These are phyloP conservation scores for Thecophora atra DNA, from an alignment of 2,888 invertebrate genomes.

Conservation along the genomic window DNA sequence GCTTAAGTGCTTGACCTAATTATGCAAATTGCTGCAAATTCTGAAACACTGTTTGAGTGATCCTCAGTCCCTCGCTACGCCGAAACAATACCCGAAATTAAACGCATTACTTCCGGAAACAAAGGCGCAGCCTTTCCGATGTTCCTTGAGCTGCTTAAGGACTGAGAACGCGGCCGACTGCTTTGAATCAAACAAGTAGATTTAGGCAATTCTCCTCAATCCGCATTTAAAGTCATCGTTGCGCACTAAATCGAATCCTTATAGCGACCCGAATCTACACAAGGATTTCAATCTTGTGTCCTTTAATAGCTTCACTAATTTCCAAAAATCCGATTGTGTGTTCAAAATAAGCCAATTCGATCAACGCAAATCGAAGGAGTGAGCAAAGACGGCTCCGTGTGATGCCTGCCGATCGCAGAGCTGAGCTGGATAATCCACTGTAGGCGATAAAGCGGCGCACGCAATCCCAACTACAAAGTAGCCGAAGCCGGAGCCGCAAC, in stretches of 20 bases:
- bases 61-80: neutral
- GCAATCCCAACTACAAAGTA: neutral
- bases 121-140: neutral
- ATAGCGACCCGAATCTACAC: neutral
- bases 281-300: neutral
- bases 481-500: neutral
- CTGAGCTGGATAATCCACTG: slow-evolving; percentile 5
- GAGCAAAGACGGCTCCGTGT: neutral
- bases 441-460: neutral
- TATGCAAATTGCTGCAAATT: slow-evolving; percentile 3
- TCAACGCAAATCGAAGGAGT: neutral
- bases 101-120: neutral
- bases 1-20: slow-evolving; percentile 8
- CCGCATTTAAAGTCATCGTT: neutral
- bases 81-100: neutral
- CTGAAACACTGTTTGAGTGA: neutral
- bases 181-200: neutral
- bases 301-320: neutral
- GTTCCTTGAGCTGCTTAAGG: neutral
- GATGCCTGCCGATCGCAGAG: neutral
- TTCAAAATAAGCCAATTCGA: neutral
- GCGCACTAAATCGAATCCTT: neutral
- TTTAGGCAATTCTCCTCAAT: neutral
- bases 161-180: neutral
- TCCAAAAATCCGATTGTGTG: neutral